Evolutionary conservation across 2,797 vertebrate genomes (phyloP).

Genomic region (Phoeniculus purpureus): DNA sequence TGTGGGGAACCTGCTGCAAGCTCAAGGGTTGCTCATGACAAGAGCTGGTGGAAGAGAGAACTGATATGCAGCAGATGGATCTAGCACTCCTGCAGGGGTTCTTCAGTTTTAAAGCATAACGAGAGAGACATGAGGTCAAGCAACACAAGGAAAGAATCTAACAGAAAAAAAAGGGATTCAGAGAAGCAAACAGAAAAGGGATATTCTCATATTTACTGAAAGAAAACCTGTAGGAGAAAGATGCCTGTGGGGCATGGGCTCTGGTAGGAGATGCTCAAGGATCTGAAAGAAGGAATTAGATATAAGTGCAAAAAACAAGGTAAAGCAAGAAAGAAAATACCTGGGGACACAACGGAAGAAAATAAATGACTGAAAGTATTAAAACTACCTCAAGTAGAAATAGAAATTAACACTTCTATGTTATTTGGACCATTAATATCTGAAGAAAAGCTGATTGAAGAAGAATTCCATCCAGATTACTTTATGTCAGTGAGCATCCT

Average conservation of each 20-base stretch:
- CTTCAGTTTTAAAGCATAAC: background rate
- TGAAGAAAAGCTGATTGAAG: background rate
- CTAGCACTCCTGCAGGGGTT: background rate
- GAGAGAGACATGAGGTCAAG: background rate
- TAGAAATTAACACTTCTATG: background rate
- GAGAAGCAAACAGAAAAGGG: background rate
- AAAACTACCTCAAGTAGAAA: background rate
- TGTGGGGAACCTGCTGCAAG: background rate
- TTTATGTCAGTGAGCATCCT: background rate
- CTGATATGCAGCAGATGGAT: background rate
- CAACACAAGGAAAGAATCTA: background rate
- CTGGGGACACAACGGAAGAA: background rate
- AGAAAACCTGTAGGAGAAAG: background rate
- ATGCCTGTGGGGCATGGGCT: background rate
- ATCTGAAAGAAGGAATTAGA: background rate
- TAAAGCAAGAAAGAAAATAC: background rate
- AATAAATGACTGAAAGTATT: background rate
- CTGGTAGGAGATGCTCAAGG: background rate
- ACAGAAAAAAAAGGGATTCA: background rate
- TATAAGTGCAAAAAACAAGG: background rate
- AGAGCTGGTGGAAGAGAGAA: background rate
- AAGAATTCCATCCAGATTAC: background rate
- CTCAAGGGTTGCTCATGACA: background rate
- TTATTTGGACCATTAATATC: background rate
- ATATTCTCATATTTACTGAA: background rate